Evolutionary conservation across 1,140 invertebrate genomes (phyloP).

Genomic region (Copidosoma floridanum): DNA sequence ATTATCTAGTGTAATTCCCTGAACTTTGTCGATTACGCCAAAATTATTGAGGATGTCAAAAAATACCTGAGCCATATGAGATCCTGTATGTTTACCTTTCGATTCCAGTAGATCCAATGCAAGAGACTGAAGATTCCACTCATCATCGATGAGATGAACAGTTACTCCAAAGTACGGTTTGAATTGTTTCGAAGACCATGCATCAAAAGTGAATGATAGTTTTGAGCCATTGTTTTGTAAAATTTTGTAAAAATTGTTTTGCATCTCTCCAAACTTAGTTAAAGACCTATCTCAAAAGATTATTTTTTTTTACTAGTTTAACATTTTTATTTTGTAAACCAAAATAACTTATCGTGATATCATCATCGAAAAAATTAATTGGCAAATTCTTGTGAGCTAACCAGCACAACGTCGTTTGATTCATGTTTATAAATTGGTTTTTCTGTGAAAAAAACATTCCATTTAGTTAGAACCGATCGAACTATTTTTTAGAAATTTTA

Average conservation of each 20-base stretch:
- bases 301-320: slow-evolving; percentile 22
- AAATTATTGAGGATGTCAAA: slow-evolving; percentile 35
- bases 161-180: neutral
- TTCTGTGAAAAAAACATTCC: no score
- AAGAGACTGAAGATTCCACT: slow-evolving; percentile 40
- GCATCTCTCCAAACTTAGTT: neutral
- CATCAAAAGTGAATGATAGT: slow-evolving; percentile 46
- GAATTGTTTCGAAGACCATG: slow-evolving; percentile 35
- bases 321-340: slow-evolving; percentile 33
- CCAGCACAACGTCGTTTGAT: no score
- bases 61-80: slow-evolving; percentile 44
- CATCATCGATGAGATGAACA: slow-evolving; percentile 36
- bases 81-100: slow-evolving; percentile 39
- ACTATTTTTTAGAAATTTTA: no score
- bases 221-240: slow-evolving; percentile 38
- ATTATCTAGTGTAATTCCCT: slow-evolving; percentile 31
- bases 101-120: slow-evolving; percentile 45
- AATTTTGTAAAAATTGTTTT: slow-evolving; percentile 31
- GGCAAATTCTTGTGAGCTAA: slow-evolving; percentile 43
- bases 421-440: no score
- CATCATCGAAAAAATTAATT: slow-evolving; percentile 43
- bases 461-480: no score
- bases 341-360: slow-evolving; percentile 41
- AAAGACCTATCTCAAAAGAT: neutral
- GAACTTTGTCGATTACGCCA: slow-evolving; percentile 38